Conservation (phyloP, 2,797 vertebrate species). For the Molossus molossus region DNA sequence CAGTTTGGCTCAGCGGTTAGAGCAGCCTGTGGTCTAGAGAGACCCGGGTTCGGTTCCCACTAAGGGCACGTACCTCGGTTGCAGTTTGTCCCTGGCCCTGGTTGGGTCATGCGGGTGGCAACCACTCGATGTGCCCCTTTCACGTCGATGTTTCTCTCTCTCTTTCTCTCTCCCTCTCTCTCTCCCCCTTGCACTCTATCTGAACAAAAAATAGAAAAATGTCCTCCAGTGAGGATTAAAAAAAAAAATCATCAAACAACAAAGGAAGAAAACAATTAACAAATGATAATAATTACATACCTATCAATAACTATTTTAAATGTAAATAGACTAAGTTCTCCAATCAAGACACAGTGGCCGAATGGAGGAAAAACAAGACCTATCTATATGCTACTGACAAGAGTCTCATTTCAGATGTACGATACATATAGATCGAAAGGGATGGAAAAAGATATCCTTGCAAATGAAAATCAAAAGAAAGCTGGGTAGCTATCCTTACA, state of each 20-base stretch:
- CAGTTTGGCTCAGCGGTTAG: too few relatives aligned
- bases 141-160: too few relatives aligned
- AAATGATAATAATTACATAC: not conserved
- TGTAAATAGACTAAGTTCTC: not conserved
- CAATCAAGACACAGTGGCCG: not conserved
- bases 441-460: not conserved
- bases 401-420: not conserved
- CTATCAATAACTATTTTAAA: constrained; percentile 15
- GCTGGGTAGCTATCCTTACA: not conserved
- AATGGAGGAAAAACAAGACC: not conserved
- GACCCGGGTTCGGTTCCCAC: too few relatives aligned
- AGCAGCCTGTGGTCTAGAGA: too few relatives aligned
- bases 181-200: too few relatives aligned
- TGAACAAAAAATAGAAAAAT: too few relatives aligned
- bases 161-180: too few relatives aligned
- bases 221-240: too few relatives aligned
- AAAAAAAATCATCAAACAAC: not conserved
- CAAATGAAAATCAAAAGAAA: not conserved
- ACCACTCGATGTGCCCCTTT: too few relatives aligned
- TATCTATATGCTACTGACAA: not conserved
- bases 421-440: not conserved
- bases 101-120: too few relatives aligned
- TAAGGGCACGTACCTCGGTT: too few relatives aligned
- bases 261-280: not conserved
- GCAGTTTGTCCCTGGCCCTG: too few relatives aligned